Conservation (phyloP, 2,888 invertebrate genomes). For the Chrysolina oricalcia region DNA sequence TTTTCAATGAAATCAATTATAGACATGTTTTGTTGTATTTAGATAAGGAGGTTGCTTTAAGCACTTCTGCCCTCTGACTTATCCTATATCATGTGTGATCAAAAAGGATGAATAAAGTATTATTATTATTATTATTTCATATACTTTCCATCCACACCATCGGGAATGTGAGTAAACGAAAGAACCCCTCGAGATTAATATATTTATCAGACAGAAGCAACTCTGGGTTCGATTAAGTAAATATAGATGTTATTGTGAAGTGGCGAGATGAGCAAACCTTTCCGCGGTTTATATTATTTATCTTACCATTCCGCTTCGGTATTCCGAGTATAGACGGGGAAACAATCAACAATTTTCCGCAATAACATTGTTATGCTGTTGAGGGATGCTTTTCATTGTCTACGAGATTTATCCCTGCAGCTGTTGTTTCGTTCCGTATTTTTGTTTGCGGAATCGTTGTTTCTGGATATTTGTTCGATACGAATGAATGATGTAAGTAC, state of each 20-base stretch:
- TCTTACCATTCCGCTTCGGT: not conserved
- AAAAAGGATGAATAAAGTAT: too few species aligned
- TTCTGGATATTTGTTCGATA: not conserved
- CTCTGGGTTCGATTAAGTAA: constrained; percentile 16
- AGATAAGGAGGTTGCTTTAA: too few species aligned
- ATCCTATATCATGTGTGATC: too few species aligned
- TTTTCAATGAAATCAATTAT: too few species aligned
- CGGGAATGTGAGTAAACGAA: not conserved
- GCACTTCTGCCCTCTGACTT: too few species aligned
- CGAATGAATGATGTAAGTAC: not conserved
- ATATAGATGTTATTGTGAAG: constrained; percentile 21
- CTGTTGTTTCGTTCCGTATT: constrained; percentile 1
- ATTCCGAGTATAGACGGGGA: not conserved
- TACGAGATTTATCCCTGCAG: constrained; percentile 1
- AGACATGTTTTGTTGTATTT: too few species aligned
- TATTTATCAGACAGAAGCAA: constrained; percentile 12
- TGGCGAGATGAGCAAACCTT: constrained; percentile 13
- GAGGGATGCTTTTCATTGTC: not conserved
- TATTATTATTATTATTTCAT: not conserved
- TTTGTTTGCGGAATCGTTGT: constrained; percentile 2
- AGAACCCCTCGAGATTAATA: constrained; percentile 3
- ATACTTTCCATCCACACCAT: not conserved
- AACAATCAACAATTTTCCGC: constrained; percentile 23
- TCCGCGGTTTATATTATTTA: constrained; percentile 13
- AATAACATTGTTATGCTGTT: not conserved